phyloP scores from a whole-genome alignment of 2,113 vertebrate species.

The Lethenteron reissneri region DNA sequence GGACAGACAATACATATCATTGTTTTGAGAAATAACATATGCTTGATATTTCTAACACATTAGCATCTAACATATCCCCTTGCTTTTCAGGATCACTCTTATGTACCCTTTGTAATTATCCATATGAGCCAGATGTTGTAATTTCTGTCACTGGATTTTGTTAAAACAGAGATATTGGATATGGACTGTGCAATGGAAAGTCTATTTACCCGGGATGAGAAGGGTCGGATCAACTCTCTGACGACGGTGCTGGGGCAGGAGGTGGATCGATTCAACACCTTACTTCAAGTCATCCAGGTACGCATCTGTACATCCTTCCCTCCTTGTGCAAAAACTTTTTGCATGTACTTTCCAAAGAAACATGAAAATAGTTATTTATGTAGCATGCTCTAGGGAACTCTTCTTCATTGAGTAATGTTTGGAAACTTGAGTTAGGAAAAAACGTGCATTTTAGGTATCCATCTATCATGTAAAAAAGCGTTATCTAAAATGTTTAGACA shows the following conservation, averaged over 20 bases:
- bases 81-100: neutral
- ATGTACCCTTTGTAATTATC: neutral
- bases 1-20: too few species aligned
- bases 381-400: neutral
- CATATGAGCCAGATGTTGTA: too few species aligned
- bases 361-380: neutral
- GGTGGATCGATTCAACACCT: slow-evolving; percentile 36
- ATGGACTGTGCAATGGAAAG: slow-evolving; percentile 31
- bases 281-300: slow-evolving; percentile 29
- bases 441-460: too few species aligned
- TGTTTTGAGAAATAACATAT: neutral
- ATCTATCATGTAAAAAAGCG: too few species aligned
- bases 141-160: neutral
- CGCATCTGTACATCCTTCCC: neutral
- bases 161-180: slow-evolving; percentile 29
- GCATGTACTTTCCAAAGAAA: neutral
- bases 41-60: neutral
- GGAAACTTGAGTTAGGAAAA: too few species aligned
- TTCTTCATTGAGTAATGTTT: too few species aligned
- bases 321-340: too few species aligned
- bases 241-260: slow-evolving; percentile 42
- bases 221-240: slow-evolving; percentile 33
- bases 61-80: neutral
- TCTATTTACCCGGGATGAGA: slow-evolving; percentile 28
- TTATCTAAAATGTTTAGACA: neutral